Base-by-base conservation (phyloP, 2,797 vertebrate genomes). In the Pantherophis vulpinus region DNA sequence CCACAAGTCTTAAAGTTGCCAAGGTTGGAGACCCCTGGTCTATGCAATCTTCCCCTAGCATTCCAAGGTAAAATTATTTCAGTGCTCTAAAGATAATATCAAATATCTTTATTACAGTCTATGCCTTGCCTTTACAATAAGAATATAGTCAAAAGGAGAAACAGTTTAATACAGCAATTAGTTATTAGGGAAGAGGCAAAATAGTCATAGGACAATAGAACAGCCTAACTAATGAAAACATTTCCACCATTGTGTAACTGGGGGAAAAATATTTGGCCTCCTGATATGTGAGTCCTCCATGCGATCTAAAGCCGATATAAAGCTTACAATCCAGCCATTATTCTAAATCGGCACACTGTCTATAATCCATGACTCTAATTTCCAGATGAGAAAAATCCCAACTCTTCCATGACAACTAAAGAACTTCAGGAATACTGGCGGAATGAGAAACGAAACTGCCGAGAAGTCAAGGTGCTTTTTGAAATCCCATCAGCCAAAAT, bases 361-460 rank as follows among this genome's bases (percentile, higher is more conserved):
- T n/a, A 56, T 87, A 29, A 87, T n/a, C 25, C 54, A 92, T 91
- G 70, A 10, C 42, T 74, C 16, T 89, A 90, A 0, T 8, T 93
- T 58, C 93, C 93, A 97, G 97, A 74, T 86, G 63, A 29, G 29
- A 92, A 5, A 5, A 95, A 94, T 55, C 93, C 97, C 86, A 96
- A 97, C 89, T 98, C 98, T 88, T 98, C 97, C 1, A 98, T 99
- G 97, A 99, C 99, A 91, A 99, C 99, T 0, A 98, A 97, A 94
- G 98, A 99, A 96, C 98, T 99, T 92, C 99, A 99, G 97, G 98
- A 99, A 93, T 98, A 99, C 16, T 98, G 98, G 98, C 97, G 93
- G 92, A 97, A 95, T 0, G 97, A 98, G 95, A 99, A 99, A 95
- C 91, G 96, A 87, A 93, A 88, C 16, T 96, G 98, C 91, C 98